These are phyloP conservation scores for Tragelaphus imberbis DNA, from an alignment of 2,113 vertebrate species.

Conservation along the genomic window DNA sequence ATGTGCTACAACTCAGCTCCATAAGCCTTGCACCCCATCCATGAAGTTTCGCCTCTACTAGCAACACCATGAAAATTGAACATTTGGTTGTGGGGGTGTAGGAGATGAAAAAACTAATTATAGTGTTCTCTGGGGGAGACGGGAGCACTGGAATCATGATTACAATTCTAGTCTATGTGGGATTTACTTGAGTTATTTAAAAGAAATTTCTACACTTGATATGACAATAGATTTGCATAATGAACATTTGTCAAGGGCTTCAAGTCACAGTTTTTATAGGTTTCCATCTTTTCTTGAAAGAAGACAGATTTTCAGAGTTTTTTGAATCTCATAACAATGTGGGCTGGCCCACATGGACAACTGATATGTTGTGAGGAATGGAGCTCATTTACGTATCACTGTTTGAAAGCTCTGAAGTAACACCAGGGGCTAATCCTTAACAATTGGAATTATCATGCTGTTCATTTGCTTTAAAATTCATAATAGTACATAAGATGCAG, in stretches of 20 bases:
- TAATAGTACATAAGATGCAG: background rate
- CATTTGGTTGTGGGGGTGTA: background rate
- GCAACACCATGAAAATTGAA: background rate
- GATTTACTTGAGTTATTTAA: background rate
- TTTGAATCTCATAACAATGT: background rate
- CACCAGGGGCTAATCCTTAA: background rate
- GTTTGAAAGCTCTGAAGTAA: background rate
- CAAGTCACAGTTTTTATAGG: background rate
- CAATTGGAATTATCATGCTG: background rate
- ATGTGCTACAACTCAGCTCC: background rate
- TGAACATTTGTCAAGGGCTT: conserved; percentile 15
- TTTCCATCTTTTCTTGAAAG: conserved; percentile 13
- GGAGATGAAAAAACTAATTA: background rate
- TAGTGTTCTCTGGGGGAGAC: background rate
- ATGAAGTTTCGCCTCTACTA: background rate
- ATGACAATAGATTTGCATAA: conserved; percentile 23
- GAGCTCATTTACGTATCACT: background rate
- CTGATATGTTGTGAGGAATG: background rate
- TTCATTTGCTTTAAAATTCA: background rate
- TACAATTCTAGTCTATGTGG: background rate
- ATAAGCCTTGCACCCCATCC: rapidly evolving
- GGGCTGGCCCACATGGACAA: background rate
- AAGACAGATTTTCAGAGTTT: background rate
- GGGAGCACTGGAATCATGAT: background rate
- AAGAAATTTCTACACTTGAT: background rate